Base-by-base conservation (phyloP, 2,113 vertebrate species). In the Percina caprodes region DNA sequence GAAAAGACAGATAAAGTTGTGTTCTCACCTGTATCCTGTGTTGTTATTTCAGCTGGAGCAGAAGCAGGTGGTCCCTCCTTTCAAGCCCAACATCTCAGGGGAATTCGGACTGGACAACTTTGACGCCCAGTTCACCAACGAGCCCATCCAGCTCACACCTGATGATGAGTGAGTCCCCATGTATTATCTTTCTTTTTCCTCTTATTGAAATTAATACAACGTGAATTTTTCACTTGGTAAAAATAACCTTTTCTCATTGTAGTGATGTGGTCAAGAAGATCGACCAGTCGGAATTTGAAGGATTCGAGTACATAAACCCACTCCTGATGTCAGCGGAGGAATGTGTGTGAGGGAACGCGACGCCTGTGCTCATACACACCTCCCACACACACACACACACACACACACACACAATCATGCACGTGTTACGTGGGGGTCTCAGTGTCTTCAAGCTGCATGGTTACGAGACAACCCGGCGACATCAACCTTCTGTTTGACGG, bases 61-160 rank as follows among this genome's bases (percentile, higher is more conserved):
- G 88, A 99, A 97, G 73, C 98, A 99, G 91, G 97, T 99, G 88
- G 97, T 99, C 46, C 98, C 98, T 84, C 98, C 98, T 0, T 99
- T 99, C 91, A 99, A 99, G 91, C 98, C 98, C 85, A 99, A 99
- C 93, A 99, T 99, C 94, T 99, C 97, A 77, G 98, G 98, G 77
- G 98, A 99, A 89, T 99, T 97, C 85, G 98, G 98, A 83, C 94
- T 99, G 93, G 98, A 99, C 93, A 99, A 99, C 93, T 99, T 99
- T 52, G 98, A 99, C 83, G 97, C 96, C 63, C 98, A 99, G 65
- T 99, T 99, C 94, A 99, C 98, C 72, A 99, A 98, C 82, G 98
- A 99, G 92, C 98, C 98, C 77, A 98, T 99, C 82, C 98, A 99
- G 86, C 97, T 99, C 79, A 99, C 98, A 68, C 98, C 98, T 30